Conservation (phyloP, 2,113 vertebrate species). For the Bothrops jararaca region DNA sequence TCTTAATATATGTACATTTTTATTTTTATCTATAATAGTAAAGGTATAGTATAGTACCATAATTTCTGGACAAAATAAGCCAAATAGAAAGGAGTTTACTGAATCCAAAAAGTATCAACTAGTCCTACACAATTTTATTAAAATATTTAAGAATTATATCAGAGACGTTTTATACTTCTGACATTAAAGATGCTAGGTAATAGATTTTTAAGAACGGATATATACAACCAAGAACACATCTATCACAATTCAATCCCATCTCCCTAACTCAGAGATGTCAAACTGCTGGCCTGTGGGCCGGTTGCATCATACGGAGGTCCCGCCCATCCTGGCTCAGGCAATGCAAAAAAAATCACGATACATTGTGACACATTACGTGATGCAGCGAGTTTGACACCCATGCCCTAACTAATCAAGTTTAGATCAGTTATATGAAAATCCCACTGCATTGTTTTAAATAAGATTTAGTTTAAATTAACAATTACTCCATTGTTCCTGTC, state of each 20-base stretch:
- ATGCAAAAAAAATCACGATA: too few species aligned
- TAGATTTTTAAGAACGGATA: background rate
- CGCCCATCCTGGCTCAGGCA: too few species aligned
- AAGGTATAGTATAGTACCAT: background rate
- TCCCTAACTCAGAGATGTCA: background rate
- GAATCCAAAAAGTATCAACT: background rate
- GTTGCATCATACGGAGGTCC: too few species aligned
- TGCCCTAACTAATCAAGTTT: background rate
- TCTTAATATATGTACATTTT: background rate
- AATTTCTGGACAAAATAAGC: background rate
- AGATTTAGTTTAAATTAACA: background rate
- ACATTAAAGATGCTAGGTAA: too few species aligned
- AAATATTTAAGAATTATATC: background rate
- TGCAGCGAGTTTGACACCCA: too few species aligned
- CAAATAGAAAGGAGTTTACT: background rate
- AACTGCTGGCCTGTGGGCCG: too few species aligned
- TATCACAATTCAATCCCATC: background rate
- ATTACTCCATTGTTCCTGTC: background rate
- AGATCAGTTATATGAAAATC: background rate
- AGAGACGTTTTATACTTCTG: background rate
- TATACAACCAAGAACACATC: background rate
- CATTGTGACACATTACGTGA: too few species aligned
- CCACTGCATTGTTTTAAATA: background rate
- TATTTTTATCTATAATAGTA: background rate
- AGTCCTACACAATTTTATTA: background rate